phyloP scores from a whole-genome alignment of 1,140 invertebrate species.

The Pentalonia nigronervosa region DNA sequence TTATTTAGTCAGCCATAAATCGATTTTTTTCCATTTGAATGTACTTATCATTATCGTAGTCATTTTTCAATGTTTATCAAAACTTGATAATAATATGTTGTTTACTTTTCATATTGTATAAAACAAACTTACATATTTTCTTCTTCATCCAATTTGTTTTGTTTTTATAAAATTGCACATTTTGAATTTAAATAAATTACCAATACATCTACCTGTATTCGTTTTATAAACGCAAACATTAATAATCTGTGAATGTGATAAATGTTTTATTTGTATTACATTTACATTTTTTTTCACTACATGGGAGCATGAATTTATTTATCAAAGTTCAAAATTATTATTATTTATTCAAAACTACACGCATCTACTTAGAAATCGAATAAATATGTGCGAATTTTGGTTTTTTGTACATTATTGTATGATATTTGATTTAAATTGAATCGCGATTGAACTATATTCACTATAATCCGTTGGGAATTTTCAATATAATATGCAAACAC shows the following conservation, averaged over 20 bases:
- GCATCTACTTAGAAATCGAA: neutral
- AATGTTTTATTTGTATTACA: neutral
- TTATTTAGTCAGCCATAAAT: neutral
- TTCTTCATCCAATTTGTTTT: neutral
- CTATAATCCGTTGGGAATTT: neutral
- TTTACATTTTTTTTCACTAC: neutral
- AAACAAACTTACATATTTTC: neutral
- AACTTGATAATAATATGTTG: neutral
- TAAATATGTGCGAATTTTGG: neutral
- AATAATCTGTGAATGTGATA: neutral
- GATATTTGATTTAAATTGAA: neutral
- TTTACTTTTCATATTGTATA: neutral
- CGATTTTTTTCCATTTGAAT: neutral
- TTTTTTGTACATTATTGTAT: neutral
- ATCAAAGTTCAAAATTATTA: neutral
- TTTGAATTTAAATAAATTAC: neutral
- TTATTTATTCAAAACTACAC: slow-evolving; percentile 13
- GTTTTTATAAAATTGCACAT: neutral
- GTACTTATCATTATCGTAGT: neutral
- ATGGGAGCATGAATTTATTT: neutral
- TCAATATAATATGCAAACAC: neutral
- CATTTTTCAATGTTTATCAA: neutral
- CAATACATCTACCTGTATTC: neutral
- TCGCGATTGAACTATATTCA: slow-evolving; percentile 1
- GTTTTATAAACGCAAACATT: neutral